phyloP scores from a whole-genome alignment of 2,113 vertebrate genomes.

The Chlorodrepanis virens region DNA sequence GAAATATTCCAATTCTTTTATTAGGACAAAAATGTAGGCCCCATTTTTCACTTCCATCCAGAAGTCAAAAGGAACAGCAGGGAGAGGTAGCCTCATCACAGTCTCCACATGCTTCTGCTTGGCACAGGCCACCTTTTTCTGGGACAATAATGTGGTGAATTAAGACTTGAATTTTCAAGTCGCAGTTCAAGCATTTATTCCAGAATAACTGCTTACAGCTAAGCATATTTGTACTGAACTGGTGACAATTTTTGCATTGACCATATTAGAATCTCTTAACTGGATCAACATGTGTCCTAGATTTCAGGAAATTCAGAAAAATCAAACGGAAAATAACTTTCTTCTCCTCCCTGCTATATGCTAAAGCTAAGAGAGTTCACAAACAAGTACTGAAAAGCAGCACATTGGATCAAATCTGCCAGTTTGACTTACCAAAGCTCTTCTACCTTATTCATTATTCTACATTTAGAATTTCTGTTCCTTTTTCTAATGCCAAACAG shows the following conservation, averaged over 20 bases:
- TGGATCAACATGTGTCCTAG: not conserved
- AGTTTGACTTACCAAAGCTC: not conserved
- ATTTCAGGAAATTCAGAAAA: not conserved
- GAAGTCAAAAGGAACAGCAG: constrained; percentile 24
- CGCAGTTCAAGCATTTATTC: not conserved
- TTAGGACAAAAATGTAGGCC: not conserved
- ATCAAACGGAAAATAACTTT: not conserved
- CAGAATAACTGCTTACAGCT: not conserved
- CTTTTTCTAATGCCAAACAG: not conserved
- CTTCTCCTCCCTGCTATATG: not conserved
- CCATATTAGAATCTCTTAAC: not conserved
- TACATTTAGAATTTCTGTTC: not conserved
- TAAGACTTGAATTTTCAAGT: constrained; percentile 13
- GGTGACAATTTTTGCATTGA: not conserved
- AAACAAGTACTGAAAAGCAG: not conserved
- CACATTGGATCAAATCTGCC: not conserved
- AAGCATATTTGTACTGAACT: not conserved
- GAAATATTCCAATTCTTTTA: not conserved
- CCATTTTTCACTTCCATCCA: not conserved
- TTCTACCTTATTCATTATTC: not conserved
- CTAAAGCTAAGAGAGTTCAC: not conserved
- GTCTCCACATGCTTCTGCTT: not conserved
- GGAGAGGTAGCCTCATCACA: not conserved
- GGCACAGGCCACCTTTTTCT: not conserved
- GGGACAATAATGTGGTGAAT: not conserved